Base-by-base conservation (phyloP, 2,797 vertebrate genomes). In the Schizothorax lantsangensis region DNA sequence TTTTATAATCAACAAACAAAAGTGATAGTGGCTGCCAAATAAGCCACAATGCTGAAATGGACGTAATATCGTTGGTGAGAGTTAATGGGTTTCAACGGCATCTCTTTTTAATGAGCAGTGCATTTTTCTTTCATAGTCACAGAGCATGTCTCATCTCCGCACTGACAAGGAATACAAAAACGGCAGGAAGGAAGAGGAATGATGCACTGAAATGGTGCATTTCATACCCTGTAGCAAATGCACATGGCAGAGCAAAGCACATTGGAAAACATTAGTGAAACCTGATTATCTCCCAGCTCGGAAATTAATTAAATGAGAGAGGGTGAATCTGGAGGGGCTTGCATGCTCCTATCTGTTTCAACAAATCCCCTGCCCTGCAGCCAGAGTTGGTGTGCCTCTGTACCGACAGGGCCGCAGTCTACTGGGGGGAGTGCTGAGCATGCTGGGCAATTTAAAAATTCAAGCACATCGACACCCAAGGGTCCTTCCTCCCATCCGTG, bases 251-350 rank as follows among this genome's bases (percentile, higher is more conserved):
- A 93, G 91, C 91, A 90, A 73, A 91, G 92, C 84, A 88, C 92
- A 91, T 88, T 83, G 91, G 92, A 95, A 95, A 93, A 94, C 94
- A 96, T 95, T 95, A 95, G 93, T 89, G 91, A 93, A 95, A 95
- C 93, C 88, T 68, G 95, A 96, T 96, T 95, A 96, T 95, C 95
- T 94, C 88, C 86, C 89, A 88, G 86, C 93, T 92, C 92, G 89
- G 83, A 94, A 95, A 95, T 95, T 93, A 94, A 96, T 95, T 95
- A 93, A 92, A 91, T 86, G 92, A 92, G 90, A 92, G 91, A 89
- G 88, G 87, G 88, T 89, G 86, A 75, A 88, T 92, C 89, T 92
- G 88, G 87, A 86, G 91, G 82, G 91, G 75, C 87, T 91, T 87
- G 88, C 91, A 85, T 87, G 84, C 89, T 73, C 23, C 79, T 66